Percentiles rank a stretch among this genome's conserved stretches.
Conservation (phyloP, 1,140 invertebrate genomes). For the Eriocheir sinensis region DNA sequence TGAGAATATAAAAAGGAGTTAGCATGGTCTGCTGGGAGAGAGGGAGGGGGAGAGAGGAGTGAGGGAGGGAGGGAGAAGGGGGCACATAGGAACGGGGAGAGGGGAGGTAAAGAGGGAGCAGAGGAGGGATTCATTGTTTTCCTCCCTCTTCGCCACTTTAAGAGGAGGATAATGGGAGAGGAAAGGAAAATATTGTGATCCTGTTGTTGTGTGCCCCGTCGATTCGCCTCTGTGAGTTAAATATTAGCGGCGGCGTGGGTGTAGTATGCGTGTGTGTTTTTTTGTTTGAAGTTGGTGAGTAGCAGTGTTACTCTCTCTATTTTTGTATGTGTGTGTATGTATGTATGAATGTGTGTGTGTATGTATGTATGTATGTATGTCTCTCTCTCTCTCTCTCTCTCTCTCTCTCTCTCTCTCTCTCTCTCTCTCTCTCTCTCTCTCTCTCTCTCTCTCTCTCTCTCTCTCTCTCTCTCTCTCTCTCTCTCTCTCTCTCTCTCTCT, state of each 20-base stretch:
- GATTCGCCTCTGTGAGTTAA: too few species aligned
- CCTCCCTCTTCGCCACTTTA: not conserved
- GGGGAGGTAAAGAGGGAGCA: not conserved
- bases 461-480: not conserved
- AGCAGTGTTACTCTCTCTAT: too few species aligned
- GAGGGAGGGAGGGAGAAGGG: not conserved
- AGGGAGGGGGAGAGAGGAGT: not conserved
- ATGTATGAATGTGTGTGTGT: not conserved
- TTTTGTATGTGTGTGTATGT: not conserved
- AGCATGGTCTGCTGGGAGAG: not conserved
- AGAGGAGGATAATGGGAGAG: slow-evolving; percentile 29
- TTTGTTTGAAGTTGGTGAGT: too few species aligned
- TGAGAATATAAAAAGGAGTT: not conserved
- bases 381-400: slow-evolving; percentile 9
- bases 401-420: slow-evolving; percentile 67
- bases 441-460: not conserved
- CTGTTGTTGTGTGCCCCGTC: not conserved
- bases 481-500: slow-evolving; percentile 12
- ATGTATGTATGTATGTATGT: not conserved
- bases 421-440: slow-evolving; percentile 71
- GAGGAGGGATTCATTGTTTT: not conserved
- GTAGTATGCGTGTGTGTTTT: too few species aligned
- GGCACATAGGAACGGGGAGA: not conserved
- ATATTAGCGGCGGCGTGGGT: too few species aligned
- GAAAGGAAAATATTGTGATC: not conserved